Evolutionary conservation across 2,888 invertebrate genomes (phyloP), one percentile per base, ranked within the genome.

Genomic region (Ochropacha duplaris): DNA sequence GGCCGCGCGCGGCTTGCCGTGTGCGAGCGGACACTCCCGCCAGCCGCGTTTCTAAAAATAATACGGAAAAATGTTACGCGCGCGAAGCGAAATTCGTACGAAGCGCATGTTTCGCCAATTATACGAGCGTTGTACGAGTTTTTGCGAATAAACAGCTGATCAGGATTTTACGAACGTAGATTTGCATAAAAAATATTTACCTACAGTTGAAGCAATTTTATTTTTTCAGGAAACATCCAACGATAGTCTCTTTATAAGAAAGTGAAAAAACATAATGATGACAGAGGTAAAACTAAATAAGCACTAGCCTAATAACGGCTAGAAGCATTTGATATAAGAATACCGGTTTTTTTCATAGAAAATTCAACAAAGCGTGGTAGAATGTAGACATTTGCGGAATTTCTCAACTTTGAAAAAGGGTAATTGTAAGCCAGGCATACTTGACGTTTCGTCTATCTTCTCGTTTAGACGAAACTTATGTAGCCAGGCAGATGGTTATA

Each of bases 11-110:
- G 88, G 75, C 76, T 74, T 73, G 78, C 82, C 86, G 89, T 89
- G 87, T 88, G 89, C 88, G 86, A 79, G 73, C 76, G 71, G 73
- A 72, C 76, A 76, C 78, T 79, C 81, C 81, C 85, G 84, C 77
- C 79, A 82, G 87, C 88, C 90, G 84, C 86, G 90, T 90, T 88
- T 88, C 92, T 92, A 92, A 87, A 91, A 92, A 92, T 92, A 92
- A 86, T 87, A 84, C 87, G 76, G 81, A 91, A 91, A 91, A 88
- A 91, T 90, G 87, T 87, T 79, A 84, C 87, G 81, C 83, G 78
- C 86, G 78, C 81, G 74, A 76, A 69, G 77, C 77, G 77, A 83
- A 85, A 82, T 84, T 81, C 79, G 83, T 84, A 81, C 79, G 83
- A 80, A 72, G 86, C 88, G 84, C 87, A 89, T 87, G 88, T 89